These are phyloP conservation scores for Atherinosoma microstoma DNA, from an alignment of 2,797 vertebrate species.

Conservation along the genomic window DNA sequence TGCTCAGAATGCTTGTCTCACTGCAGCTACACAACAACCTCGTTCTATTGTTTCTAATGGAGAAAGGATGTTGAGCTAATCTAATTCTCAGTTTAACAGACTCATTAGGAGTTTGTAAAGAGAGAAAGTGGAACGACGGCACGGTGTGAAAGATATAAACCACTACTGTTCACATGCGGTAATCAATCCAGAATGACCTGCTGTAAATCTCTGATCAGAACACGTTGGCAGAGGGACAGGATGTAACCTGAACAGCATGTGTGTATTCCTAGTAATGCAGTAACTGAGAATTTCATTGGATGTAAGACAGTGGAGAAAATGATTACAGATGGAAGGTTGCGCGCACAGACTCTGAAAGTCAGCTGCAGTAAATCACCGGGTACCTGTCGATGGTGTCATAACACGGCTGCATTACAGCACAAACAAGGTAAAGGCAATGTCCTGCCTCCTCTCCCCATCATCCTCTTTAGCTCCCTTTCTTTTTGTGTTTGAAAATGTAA, in stretches of 20 bases:
- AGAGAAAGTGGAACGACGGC: background rate
- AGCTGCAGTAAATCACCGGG: conserved; percentile 8
- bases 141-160: conserved; percentile 32
- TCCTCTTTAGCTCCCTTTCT: conserved; percentile 1
- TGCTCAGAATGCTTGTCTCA: conserved; percentile 11
- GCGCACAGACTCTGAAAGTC: conserved; percentile 2
- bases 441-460: conserved; percentile 38
- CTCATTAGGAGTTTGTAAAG: conserved; percentile 43
- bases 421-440: conserved; percentile 12
- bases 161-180: conserved; percentile 21
- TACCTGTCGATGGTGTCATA: conserved; percentile 17
- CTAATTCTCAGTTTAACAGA: conserved; percentile 34
- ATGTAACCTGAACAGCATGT: conserved; percentile 44
- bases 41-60: conserved; percentile 58
- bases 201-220: conserved; percentile 49
- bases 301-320: conserved; percentile 40
- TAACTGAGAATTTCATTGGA: conserved; percentile 54
- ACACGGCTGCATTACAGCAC: background rate
- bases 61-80: conserved; percentile 54
- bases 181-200: conserved; percentile 43
- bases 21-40: conserved; percentile 16
- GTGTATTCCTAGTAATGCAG: conserved; percentile 45
- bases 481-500: conserved; percentile 11
- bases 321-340: conserved; percentile 34
- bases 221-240: conserved; percentile 28